Percentiles rank a stretch among this genome's conserved stretches.
phyloP scores from a whole-genome alignment of 2,888 invertebrate species.

The Lycophotia porphyrea region DNA sequence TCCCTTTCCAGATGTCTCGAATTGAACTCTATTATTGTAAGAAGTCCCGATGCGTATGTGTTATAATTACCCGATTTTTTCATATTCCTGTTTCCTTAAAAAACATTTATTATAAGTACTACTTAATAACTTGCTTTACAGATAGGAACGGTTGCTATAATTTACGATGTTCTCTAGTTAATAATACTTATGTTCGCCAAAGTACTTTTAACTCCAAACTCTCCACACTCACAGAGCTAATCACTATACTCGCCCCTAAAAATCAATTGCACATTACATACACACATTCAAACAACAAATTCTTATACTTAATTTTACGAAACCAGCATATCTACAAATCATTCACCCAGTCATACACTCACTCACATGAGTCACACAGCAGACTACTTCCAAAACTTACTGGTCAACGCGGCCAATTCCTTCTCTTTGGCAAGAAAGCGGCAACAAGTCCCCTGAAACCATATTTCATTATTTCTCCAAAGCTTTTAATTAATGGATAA shows the following conservation, averaged over 20 bases:
- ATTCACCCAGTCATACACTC: background rate
- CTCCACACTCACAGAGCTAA: background rate
- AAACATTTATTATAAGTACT: background rate
- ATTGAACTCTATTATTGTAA: too few relatives aligned
- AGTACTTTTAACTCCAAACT: background rate
- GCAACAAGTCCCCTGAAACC: background rate
- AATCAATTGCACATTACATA: background rate
- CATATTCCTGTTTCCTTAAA: background rate
- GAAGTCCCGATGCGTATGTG: too few relatives aligned
- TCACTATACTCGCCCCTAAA: background rate
- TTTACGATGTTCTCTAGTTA: background rate
- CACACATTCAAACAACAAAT: background rate
- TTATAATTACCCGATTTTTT: background rate
- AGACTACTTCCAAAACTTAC: background rate
- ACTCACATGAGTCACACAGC: background rate
- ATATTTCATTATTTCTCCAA: background rate
- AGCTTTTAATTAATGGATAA: background rate
- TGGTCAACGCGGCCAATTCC: background rate
- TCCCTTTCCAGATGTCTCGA: too few relatives aligned
- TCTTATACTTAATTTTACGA: background rate
- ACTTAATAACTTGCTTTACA: background rate
- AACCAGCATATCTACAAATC: background rate
- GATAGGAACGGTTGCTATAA: background rate
- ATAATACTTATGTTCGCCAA: background rate
- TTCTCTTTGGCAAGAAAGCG: background rate